Conservation (phyloP, 2,113 vertebrate genomes). For the Pituophis catenifer region DNA sequence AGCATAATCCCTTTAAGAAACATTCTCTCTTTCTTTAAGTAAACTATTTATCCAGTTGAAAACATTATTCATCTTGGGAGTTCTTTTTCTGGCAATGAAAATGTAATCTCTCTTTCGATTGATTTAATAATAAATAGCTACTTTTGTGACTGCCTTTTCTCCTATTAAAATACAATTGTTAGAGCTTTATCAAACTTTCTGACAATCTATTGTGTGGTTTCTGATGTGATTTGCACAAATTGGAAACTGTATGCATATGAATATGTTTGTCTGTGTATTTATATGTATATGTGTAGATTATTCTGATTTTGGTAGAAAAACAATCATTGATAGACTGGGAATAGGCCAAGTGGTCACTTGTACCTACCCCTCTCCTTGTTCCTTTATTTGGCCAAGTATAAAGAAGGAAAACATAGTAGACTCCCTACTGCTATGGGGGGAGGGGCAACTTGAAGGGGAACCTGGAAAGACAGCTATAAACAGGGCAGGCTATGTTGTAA, state of each 20-base stretch:
- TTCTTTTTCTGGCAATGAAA: background rate
- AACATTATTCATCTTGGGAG: background rate
- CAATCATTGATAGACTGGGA: background rate
- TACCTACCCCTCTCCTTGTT: background rate
- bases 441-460: background rate
- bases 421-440: background rate
- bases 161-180: background rate
- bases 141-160: background rate
- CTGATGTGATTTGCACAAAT: background rate
- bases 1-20: background rate
- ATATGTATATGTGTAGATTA: background rate
- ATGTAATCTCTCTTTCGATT: background rate
- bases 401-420: background rate
- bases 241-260: background rate
- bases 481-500: background rate
- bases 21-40: background rate
- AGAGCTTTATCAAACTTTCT: background rate
- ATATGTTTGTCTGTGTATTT: background rate
- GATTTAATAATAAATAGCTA: background rate
- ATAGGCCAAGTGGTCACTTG: background rate
- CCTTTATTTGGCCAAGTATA: background rate
- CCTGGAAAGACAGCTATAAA: background rate
- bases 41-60: background rate
- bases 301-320: background rate
- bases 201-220: background rate